These are phyloP conservation scores for Hypsopygia costalis DNA, from an alignment of 2,888 invertebrate genomes.

Conservation along the genomic window DNA sequence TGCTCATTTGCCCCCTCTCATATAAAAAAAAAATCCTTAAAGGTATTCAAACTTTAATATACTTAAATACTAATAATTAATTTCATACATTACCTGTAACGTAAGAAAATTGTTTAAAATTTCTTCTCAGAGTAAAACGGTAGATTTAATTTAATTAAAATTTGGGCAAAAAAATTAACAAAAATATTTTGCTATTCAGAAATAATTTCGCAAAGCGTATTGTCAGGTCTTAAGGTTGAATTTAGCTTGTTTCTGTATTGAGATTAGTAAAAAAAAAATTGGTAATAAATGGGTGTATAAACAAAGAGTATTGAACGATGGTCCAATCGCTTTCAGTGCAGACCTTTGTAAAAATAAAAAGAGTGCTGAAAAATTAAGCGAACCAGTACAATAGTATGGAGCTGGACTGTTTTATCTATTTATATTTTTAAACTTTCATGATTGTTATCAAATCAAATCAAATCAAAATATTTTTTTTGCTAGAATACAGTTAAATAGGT, in stretches of 20 bases:
- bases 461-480: too few relatives aligned
- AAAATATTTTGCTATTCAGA: neutral
- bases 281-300: slow-evolving; percentile 27
- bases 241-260: neutral
- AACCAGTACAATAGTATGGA: slow-evolving; percentile 14
- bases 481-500: too few relatives aligned
- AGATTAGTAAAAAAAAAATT: neutral
- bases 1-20: too few relatives aligned
- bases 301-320: slow-evolving; percentile 24
- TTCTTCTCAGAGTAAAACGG: slow-evolving; percentile 31
- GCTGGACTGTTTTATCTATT: slow-evolving; percentile 14
- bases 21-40: too few relatives aligned
- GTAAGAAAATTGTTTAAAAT: too few relatives aligned
- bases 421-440: too few relatives aligned
- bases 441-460: too few relatives aligned
- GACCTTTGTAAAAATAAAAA: slow-evolving; percentile 31
- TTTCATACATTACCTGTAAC: too few relatives aligned
- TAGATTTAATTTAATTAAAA: slow-evolving; percentile 36
- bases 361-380: slow-evolving; percentile 29
- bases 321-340: slow-evolving; percentile 35
- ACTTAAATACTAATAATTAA: too few relatives aligned
- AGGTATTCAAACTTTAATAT: too few relatives aligned
- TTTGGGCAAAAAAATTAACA: slow-evolving; percentile 29
- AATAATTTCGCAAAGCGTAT: slow-evolving; percentile 5
- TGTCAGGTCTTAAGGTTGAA: neutral